Conservation (phyloP, 2,113 vertebrate species). For the Pterocles orientalis region DNA sequence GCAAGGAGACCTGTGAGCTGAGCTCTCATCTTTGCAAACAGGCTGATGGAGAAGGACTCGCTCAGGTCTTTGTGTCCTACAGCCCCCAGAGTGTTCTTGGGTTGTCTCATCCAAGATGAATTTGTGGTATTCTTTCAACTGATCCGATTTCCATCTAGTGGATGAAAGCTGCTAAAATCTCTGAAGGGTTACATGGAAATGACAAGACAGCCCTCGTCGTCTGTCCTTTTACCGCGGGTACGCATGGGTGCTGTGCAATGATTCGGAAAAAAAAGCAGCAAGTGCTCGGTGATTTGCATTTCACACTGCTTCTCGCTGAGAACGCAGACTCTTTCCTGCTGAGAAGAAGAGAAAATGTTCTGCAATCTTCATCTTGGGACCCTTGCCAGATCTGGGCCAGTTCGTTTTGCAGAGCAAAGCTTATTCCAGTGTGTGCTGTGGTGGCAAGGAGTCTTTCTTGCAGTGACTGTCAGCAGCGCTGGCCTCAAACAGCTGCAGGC, state of each 20-base stretch:
- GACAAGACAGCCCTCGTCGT: background rate
- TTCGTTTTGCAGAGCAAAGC: background rate
- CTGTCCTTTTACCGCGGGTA: background rate
- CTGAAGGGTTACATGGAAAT: background rate
- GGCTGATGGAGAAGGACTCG: background rate
- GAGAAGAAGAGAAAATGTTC: background rate
- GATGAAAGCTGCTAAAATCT: background rate
- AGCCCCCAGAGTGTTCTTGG: background rate
- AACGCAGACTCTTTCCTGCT: background rate
- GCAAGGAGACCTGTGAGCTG: background rate
- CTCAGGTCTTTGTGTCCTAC: background rate
- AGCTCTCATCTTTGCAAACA: background rate
- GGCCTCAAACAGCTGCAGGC: background rate
- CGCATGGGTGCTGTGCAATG: background rate
- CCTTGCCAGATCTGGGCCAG: background rate
- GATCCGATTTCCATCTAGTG: background rate
- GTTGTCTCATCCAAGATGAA: background rate
- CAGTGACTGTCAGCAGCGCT: background rate
- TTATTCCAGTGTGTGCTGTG: background rate
- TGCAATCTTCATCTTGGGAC: background rate
- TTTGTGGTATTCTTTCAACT: background rate
- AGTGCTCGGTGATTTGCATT: background rate
- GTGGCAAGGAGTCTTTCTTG: background rate
- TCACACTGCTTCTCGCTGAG: background rate
- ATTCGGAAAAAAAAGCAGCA: background rate